These are phyloP conservation scores for Cyclophora albipunctata DNA, from an alignment of 2,888 invertebrate species.

Conservation along the genomic window DNA sequence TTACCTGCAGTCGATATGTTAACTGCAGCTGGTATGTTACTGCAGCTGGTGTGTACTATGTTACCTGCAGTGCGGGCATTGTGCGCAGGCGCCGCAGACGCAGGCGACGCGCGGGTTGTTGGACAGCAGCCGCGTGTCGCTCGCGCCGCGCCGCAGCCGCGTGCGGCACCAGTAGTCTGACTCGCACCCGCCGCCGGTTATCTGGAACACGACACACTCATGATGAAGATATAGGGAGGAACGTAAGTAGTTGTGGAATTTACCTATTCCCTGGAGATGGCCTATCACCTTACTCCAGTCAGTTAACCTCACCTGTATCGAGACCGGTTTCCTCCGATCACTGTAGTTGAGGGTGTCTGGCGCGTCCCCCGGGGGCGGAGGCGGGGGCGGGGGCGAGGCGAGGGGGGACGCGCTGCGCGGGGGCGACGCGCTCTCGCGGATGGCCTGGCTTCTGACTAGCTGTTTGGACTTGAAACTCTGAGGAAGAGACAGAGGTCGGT, in stretches of 20 bases:
- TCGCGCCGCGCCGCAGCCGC: conserved; percentile 41
- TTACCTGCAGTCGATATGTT: not conserved
- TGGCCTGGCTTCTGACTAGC: conserved; percentile 91
- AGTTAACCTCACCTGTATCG: conserved; percentile 55
- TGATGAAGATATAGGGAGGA: no score
- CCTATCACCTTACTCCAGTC: no score
- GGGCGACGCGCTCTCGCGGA: conserved; percentile 87
- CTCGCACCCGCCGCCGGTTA: conserved; percentile 54
- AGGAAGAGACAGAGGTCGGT: no score
- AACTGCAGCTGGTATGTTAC: no score
- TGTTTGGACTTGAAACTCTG: conserved; percentile 85
- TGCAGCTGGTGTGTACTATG: no score
- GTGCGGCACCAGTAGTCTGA: conserved; percentile 25
- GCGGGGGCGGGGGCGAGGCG: conserved; percentile 7
- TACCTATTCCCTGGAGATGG: no score
- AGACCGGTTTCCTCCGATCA: conserved; percentile 49
- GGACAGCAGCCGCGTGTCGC: conserved; percentile 43
- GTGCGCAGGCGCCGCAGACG: conserved; percentile 50
- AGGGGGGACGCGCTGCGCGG: conserved; percentile 73
- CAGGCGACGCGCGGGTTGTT: conserved; percentile 55
- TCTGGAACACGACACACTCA: conserved; percentile 25
- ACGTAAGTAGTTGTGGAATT: no score
- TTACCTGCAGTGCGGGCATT: conserved; percentile 55
- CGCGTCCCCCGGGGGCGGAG: not conserved
- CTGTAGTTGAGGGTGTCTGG: conserved; percentile 23